Evolutionary conservation across 2,113 vertebrate genomes (phyloP).

Genomic region (Chionomys nivalis): DNA sequence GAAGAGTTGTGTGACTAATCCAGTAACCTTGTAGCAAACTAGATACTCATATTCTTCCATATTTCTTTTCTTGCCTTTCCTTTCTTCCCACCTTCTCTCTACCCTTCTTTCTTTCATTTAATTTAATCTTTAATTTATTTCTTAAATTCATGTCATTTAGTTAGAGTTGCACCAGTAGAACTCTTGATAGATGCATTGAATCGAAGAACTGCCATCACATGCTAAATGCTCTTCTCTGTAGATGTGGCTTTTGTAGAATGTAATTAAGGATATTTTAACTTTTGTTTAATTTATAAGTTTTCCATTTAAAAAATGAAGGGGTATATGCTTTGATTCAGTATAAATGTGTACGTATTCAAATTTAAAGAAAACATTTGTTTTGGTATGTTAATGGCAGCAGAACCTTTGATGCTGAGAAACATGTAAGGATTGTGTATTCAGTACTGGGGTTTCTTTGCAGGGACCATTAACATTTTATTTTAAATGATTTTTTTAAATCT

Average conservation of each 20-base stretch:
- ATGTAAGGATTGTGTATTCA: background rate
- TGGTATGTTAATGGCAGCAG: constrained; percentile 30
- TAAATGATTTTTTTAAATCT: constrained; percentile 13
- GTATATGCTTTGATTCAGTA: background rate
- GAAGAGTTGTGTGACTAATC: background rate
- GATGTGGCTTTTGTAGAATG: constrained; percentile 19
- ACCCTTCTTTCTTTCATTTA: background rate
- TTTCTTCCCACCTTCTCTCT: background rate
- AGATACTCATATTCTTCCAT: background rate
- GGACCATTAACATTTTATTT: constrained; percentile 38
- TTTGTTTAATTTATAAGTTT: constrained; percentile 45
- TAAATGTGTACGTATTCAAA: constrained; percentile 36
- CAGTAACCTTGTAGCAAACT: background rate
- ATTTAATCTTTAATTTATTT: background rate
- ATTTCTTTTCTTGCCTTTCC: background rate
- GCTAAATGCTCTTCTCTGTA: background rate
- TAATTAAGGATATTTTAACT: background rate
- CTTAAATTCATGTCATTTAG: background rate
- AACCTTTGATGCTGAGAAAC: constrained; percentile 18
- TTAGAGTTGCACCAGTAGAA: background rate
- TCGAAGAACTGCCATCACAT: background rate
- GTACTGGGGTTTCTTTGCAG: constrained; percentile 27
- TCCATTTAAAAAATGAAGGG: constrained; percentile 34
- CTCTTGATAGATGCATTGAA: background rate
- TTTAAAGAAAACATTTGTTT: constrained; percentile 44